Base-by-base conservation (phyloP, 2,888 invertebrate genomes). In the Zygogramma bicolorata region DNA sequence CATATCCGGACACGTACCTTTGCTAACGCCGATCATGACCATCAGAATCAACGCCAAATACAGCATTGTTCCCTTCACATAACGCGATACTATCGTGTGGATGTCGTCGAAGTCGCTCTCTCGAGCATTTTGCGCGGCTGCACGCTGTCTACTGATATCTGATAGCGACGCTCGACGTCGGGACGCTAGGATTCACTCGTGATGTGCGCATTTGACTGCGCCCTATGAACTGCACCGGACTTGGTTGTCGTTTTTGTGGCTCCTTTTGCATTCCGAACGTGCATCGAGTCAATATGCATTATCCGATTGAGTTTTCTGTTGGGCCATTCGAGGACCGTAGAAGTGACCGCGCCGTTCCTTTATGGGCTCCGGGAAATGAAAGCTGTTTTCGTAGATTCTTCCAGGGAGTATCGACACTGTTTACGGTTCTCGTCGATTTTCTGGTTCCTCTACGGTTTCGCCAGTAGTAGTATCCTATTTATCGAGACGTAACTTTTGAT, bases 41-140 rank as follows among this genome's bases (percentile, higher is more conserved):
- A 82, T 79, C 76, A 85, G 77, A 80, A 84, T 72, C 75, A 84
- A 79, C 75, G 79, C 78, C 80, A 81, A 76, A 79, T 83, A 83
- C 82, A 83, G 83, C 85, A 85, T 84, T 77, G 78, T 81, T 69
- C 49, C 74, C 69, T 70, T 80, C 80, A 80, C 81, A 80, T 80
- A 75, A 70, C 57, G 53, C 40, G 40, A 42, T 58, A 70, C 63
- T 68, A 60, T 68, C 71, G 67, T 22, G 40, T 42, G 20, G 38
- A 71, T 42, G 71, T 63, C 65, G 42, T 34, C 57, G 53, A 68
- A 60, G 40, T 65, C 68, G 65, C 65, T 25, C 57, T 65, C 29
- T 34, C 60, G 59, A 63, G 68, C 72, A 68, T 72, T 38, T 72
- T 60, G 7, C 5, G 58, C 59, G 25, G 15, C 61, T 63, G 40